These are phyloP conservation scores for Epinotia nisella DNA, from an alignment of 2,888 invertebrate species.

Conservation along the genomic window DNA sequence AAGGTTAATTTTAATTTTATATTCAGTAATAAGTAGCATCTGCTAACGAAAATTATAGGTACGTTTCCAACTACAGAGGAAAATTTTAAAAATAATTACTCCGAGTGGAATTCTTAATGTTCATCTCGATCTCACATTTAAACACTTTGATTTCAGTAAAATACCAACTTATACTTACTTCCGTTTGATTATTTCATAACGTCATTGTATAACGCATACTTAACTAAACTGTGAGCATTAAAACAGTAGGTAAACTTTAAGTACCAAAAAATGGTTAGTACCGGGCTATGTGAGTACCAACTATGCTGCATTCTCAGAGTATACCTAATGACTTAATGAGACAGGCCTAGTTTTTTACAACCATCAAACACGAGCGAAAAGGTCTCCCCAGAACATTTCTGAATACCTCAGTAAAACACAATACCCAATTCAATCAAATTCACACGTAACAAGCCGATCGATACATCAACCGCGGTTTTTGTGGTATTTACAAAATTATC, in stretches of 20 bases:
- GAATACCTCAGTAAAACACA: conserved; percentile 22
- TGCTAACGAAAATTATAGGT: too few species aligned
- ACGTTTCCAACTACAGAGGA: too few species aligned
- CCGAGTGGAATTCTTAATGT: too few species aligned
- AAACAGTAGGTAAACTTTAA: neutral
- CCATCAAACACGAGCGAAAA: conserved; percentile 7
- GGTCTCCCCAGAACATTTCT: conserved; percentile 10
- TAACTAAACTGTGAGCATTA: too few species aligned
- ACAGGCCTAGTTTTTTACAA: conserved; percentile 22
- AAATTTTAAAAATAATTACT: too few species aligned
- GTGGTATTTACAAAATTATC: conserved; percentile 16
- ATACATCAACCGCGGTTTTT: conserved; percentile 33
- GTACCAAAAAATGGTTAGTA: neutral
- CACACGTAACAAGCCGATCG: conserved; percentile 35
- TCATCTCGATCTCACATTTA: too few species aligned
- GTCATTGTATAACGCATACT: too few species aligned
- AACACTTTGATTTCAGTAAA: too few species aligned
- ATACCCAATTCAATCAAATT: conserved; percentile 37
- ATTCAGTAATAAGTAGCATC: too few species aligned
- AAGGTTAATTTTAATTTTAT: too few species aligned
- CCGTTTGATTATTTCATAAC: too few species aligned
- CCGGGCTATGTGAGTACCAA: neutral
- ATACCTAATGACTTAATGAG: conserved; percentile 7
- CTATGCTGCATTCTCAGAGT: conserved; percentile 24
- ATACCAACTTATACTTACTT: too few species aligned